These are phyloP conservation scores for Cephus cinctus DNA, from an alignment of 1,140 invertebrate species.

Conservation along the genomic window DNA sequence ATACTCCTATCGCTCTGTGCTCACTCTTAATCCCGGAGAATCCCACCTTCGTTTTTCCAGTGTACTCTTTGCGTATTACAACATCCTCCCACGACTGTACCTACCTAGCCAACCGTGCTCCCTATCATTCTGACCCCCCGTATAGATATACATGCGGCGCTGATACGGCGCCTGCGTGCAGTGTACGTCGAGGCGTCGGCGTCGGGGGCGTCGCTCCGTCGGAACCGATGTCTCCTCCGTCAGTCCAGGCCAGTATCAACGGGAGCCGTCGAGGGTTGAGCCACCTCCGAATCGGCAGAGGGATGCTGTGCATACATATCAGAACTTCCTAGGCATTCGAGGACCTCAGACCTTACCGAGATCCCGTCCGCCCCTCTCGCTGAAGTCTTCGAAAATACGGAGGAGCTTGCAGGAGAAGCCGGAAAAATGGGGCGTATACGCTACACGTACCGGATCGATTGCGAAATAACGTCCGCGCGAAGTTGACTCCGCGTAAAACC, in stretches of 20 bases:
- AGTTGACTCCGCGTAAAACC: constrained; percentile 5
- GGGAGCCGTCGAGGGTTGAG: constrained; percentile 32
- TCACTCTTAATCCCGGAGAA: no score
- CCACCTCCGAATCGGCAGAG: constrained; percentile 12
- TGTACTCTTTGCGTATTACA: no score
- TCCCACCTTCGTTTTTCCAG: no score
- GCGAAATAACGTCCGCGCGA: constrained; percentile 42
- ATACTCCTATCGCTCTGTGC: no score
- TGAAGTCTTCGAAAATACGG: no score
- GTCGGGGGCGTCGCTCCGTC: constrained; percentile 31
- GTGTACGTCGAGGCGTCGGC: constrained; percentile 25
- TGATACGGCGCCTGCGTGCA: constrained; percentile 20
- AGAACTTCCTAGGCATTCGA: no score
- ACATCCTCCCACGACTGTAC: no score
- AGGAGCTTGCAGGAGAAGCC: constrained; percentile 4
- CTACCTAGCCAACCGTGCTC: no score
- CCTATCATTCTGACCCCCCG: no score
- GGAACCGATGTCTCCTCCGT: constrained; percentile 19
- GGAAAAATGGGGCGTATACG: constrained; percentile 44
- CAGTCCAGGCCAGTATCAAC: constrained; percentile 39
- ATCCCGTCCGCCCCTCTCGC: no score
- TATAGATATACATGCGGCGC: constrained; percentile 22
- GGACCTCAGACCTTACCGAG: no score
- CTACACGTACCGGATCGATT: constrained; percentile 46
- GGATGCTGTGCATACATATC: constrained; percentile 19